Conservation (phyloP, 2,888 invertebrate species). For the Volucella bombylans region DNA sequence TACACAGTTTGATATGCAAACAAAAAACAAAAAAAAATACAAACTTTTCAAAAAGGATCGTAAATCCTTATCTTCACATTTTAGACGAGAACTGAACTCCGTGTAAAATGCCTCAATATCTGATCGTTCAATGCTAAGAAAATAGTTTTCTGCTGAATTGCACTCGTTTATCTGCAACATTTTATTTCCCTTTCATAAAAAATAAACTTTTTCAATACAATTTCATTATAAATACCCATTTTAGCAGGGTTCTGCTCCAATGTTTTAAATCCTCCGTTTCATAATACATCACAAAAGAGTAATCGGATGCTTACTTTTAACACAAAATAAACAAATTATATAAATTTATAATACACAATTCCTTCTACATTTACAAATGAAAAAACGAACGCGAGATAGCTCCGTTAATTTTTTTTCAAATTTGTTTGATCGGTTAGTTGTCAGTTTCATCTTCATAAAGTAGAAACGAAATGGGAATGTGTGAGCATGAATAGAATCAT, state of each 20-base stretch:
- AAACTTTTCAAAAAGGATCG: constrained; percentile 78
- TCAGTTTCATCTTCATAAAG: no score
- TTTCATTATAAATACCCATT: constrained; percentile 11
- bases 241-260: neutral
- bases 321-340: no score
- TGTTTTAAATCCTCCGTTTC: no score
- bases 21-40: neutral
- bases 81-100: constrained; percentile 69
- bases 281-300: no score
- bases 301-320: no score
- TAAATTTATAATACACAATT: no score
- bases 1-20: neutral
- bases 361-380: no score
- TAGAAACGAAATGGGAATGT: no score
- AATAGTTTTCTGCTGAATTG: constrained; percentile 75
- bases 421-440: no score
- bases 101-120: constrained; percentile 79
- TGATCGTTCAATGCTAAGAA: constrained; percentile 78
- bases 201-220: neutral
- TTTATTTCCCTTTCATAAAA: neutral
- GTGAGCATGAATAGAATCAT: no score
- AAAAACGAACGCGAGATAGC: no score
- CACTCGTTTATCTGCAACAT: constrained; percentile 77
- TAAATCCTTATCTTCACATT: constrained; percentile 45
- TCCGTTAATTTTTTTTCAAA: no score